phyloP scores from a whole-genome alignment of 2,113 vertebrate species.

The Eurypyga helias region DNA sequence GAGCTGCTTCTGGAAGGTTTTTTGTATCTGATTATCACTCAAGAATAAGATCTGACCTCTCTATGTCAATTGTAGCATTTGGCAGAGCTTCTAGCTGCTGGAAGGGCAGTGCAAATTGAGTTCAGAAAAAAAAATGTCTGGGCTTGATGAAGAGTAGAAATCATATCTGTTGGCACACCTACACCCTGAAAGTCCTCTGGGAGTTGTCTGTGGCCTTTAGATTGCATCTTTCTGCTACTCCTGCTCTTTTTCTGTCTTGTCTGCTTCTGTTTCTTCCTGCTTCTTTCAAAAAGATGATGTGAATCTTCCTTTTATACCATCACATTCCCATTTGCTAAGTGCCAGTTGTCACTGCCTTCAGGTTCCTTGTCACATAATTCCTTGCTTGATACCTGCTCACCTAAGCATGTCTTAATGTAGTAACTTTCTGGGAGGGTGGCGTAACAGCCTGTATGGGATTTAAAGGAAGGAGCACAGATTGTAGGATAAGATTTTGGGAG shows the following conservation, averaged over 20 bases:
- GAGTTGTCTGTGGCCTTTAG: neutral
- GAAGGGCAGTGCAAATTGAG: neutral
- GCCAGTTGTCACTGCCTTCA: constrained; percentile 11
- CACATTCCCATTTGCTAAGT: neutral
- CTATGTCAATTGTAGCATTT: neutral
- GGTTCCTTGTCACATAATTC: neutral
- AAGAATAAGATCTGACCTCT: neutral
- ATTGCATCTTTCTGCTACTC: neutral
- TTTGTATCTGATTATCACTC: neutral
- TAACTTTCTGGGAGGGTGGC: neutral
- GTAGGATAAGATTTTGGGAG: neutral
- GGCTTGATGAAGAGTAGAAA: neutral
- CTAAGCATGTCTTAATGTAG: neutral
- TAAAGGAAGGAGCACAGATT: neutral
- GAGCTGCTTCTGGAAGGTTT: neutral
- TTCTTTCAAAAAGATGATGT: neutral
- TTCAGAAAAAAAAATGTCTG: neutral
- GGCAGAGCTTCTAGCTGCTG: neutral
- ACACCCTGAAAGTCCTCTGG: neutral
- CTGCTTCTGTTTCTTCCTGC: neutral
- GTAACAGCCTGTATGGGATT: neutral
- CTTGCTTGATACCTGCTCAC: neutral
- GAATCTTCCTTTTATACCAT: neutral
- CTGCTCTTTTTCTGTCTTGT: constrained; percentile 20
- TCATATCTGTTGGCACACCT: neutral